Conservation (phyloP, 2,113 vertebrate genomes). For the Atherinomorus stipes region DNA sequence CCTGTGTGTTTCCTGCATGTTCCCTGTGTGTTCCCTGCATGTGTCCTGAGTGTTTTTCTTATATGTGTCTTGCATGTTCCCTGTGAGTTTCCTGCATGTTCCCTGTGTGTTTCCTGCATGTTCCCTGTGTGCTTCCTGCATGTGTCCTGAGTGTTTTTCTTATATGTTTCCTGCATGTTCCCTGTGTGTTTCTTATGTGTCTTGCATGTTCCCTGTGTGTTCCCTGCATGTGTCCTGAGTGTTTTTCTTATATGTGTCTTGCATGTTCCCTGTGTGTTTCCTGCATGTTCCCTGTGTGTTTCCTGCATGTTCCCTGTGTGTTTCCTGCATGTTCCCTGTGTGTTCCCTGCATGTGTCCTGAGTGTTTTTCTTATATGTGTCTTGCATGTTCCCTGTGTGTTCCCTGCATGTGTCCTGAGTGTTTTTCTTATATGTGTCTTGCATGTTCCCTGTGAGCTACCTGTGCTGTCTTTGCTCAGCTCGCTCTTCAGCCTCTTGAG, state of each 20-base stretch:
- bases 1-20: too few relatives aligned
- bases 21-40: too few relatives aligned
- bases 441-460: slow-evolving; percentile 5
- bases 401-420: not conserved
- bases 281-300: not conserved
- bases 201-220: too few relatives aligned
- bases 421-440: too few relatives aligned
- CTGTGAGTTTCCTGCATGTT: too few relatives aligned
- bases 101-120: too few relatives aligned
- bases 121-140: too few relatives aligned
- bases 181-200: too few relatives aligned
- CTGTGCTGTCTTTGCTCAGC: slow-evolving; percentile 75
- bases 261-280: not conserved
- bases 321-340: not conserved
- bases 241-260: not conserved
- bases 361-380: not conserved
- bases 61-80: too few relatives aligned
- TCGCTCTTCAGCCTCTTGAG: slow-evolving; percentile 84
- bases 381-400: not conserved
- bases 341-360: not conserved
- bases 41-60: too few relatives aligned
- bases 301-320: not conserved
- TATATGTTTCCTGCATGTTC: too few relatives aligned
- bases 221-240: not conserved
- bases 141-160: too few relatives aligned